Conservation (phyloP, 2,888 invertebrate species). For the Drosophila dives region DNA sequence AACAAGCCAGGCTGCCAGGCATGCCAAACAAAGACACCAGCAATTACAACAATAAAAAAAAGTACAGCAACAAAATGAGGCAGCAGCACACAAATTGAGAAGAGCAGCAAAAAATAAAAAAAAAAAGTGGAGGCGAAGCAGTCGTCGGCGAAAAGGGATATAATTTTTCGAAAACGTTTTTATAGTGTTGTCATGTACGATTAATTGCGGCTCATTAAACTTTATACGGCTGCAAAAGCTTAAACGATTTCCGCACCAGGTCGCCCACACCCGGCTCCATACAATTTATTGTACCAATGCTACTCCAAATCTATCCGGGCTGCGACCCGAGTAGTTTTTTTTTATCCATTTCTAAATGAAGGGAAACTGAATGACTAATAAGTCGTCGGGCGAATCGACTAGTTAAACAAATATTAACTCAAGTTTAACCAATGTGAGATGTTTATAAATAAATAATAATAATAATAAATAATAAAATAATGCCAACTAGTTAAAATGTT, state of each 20-base stretch:
- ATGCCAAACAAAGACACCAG: constrained; percentile 54
- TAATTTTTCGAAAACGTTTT: constrained; percentile 79
- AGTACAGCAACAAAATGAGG: not conserved
- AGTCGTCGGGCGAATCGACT: not conserved
- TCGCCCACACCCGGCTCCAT: not conserved
- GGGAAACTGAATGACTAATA: constrained; percentile 10
- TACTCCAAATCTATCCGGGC: constrained; percentile 19
- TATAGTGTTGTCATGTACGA: constrained; percentile 83
- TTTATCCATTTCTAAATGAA: not conserved
- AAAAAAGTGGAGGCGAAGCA: constrained; percentile 9
- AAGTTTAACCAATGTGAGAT: not conserved
- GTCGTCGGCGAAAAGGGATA: constrained; percentile 40
- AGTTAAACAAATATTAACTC: not conserved
- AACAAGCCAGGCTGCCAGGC: constrained; percentile 25
- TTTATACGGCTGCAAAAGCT: constrained; percentile 80
- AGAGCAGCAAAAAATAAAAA: constrained; percentile 7
- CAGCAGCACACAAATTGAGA: constrained; percentile 17
- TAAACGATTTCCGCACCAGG: constrained; percentile 56
- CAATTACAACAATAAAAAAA: constrained; percentile 50
- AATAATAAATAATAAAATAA: not conserved
- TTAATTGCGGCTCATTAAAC: constrained; percentile 85
- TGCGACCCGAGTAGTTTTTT: not conserved
- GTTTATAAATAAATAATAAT: not conserved
- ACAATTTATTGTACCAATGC: constrained; percentile 1
- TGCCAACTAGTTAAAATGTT: not conserved